Percentiles rank a stretch among this genome's conserved stretches.
Evolutionary conservation across 2,797 vertebrate species (phyloP).

Genomic region (Danio choprae): DNA sequence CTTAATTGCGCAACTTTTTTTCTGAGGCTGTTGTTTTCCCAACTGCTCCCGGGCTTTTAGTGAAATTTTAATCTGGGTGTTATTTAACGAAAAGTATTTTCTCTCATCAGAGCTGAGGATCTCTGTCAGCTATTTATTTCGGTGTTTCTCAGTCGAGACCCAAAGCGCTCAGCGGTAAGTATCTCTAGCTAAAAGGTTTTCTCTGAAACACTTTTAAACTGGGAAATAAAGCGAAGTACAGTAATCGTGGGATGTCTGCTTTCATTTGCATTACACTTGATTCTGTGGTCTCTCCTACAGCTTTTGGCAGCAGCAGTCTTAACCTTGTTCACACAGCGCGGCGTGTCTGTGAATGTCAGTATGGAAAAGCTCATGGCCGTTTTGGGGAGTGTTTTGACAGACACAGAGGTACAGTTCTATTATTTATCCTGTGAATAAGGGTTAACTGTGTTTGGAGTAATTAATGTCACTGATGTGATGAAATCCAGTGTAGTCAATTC

Average conservation of each 20-base stretch:
- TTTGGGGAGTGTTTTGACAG: constrained; percentile 69
- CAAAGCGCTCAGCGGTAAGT: constrained; percentile 73
- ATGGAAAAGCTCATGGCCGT: constrained; percentile 71
- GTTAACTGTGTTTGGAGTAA: constrained; percentile 44
- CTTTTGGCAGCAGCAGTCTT: constrained; percentile 84
- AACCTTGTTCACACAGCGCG: constrained; percentile 77
- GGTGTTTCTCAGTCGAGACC: constrained; percentile 68
- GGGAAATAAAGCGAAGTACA: not conserved
- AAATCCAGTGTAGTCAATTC: constrained; percentile 48
- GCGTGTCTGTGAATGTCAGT: constrained; percentile 72
- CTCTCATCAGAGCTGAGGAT: constrained; percentile 69
- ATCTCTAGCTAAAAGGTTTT: not conserved
- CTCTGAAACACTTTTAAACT: constrained; percentile 11
- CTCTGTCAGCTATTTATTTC: constrained; percentile 69
- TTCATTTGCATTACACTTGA: constrained; percentile 43
- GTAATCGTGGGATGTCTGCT: constrained; percentile 5
- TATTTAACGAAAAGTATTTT: constrained; percentile 45
- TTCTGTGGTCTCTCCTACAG: constrained; percentile 69
- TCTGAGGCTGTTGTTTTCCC: constrained; percentile 21
- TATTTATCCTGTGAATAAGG: constrained; percentile 41
- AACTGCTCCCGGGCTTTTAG: constrained; percentile 19
- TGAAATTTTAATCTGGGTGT: constrained; percentile 42
- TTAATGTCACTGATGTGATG: constrained; percentile 55
- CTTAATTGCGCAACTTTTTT: constrained; percentile 21
- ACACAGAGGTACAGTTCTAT: constrained; percentile 77